Evolutionary conservation across 2,797 vertebrate species (phyloP), one percentile per base, ranked within the genome.

Genomic region (Hybognathus amarus): DNA sequence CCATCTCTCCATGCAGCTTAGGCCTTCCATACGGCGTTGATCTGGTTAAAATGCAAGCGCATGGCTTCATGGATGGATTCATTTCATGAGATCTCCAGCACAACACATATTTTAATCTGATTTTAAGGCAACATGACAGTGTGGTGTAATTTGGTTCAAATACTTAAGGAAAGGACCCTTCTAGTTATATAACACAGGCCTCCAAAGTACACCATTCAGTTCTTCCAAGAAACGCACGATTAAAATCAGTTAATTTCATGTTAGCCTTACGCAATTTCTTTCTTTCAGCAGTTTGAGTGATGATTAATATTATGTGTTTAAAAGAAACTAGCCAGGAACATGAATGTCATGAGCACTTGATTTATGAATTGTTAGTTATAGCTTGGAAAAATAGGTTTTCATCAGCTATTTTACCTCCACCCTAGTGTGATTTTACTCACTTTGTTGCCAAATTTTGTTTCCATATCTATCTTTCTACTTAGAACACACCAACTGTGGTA

Each of bases 141-240:
- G 83, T 20, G 67, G 85, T 73, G 86, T 90, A 89, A 92, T 91
- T 90, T 87, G 87, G 90, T 89, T 88, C 84, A 6, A 47, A n/a
- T 75, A 76, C 6, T 87, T 73, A 52, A 61, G 67, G 54, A 45
- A 38, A 80, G 38, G 54, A 80, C 30, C 40, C 47, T 77, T 42
- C 69, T 67, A 69, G 42, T 81, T 61, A 81, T 50, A 80, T 38
- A 80, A 56, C 33, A 66, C 67, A 47, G 71, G 15, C 45, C 27
- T 67, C 59, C 61, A 78, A 78, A 79, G 82, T 83, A 47, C 5
- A 67, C 33, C 40, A 7, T 73, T 63, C 24, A 15, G 24, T 24
- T 74, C 52, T 64, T 52, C 20, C 30, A 50, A 73, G 54, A 82
- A 73, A 73, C 69, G 69, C 27, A 59, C 27, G 7, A 73, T 81